Base-by-base conservation (phyloP, 1,140 invertebrate genomes). In the Lepidurus couesii region DNA sequence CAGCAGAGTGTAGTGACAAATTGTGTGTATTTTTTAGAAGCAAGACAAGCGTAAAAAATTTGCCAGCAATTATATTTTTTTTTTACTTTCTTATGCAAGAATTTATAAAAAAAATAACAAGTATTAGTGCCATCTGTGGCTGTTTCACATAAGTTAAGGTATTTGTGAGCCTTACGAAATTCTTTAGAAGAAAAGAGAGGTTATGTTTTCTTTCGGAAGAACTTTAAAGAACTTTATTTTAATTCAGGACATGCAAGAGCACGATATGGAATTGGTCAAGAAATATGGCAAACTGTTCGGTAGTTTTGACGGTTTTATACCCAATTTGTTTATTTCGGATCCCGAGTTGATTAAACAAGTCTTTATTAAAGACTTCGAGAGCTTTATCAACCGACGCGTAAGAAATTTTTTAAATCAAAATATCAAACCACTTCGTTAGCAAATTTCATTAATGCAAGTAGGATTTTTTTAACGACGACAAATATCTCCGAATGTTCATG, bases 271-370 rank as follows among this genome's bases (percentile, higher is more conserved):
- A 42, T 34, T 77, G 21, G 75, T 34, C 42, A 53, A 77, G 47
- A 80, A 80, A 73, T 80, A 80, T 43, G 79, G 79, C 11, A 80
- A 77, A 78, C 16, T 47, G 73, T 80, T 86, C 16, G 88, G 88
- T 0, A 84, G 82, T n/a, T 88, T 84, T 21, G 83, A 86, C 1
- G 83, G 87, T 10, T 81, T 84, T 26, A 84, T 84, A 21, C 88
- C 88, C 0, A 81, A 84, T 5, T 75, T 89, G 2, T 83, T 88
- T 21, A 24, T 88, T 0, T 83, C 84, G 7, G 88, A 90, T 81
- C 85, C 86, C 0, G 85, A 88, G 9, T 80, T 89, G 0, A 84
- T 89, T 16, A 86, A 85, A 77, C 80, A 80, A 21, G 81, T 89
- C 7, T 84, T 85, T 73, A 82, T 88, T 0, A 88, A 88, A 81